phyloP scores from a whole-genome alignment of 2,797 vertebrate genomes.

The Rhadinocentrus ornatus region DNA sequence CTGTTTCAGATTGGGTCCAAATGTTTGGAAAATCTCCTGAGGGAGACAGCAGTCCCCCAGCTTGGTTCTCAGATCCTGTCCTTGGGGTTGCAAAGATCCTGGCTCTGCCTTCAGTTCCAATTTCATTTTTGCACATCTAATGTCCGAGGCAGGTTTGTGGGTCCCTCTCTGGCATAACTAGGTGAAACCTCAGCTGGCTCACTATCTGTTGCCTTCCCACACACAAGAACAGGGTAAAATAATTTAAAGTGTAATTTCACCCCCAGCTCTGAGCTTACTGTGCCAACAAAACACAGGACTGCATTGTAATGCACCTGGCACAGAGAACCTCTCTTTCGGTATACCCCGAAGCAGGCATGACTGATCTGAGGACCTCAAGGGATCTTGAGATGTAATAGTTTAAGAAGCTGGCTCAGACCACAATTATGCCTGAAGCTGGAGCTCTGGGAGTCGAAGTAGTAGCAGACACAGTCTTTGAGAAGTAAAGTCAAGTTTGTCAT shows the following conservation, averaged over 20 bases:
- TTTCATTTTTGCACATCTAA: background rate
- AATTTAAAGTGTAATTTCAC: background rate
- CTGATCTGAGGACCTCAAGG: background rate
- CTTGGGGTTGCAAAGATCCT: background rate
- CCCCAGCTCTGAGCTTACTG: background rate
- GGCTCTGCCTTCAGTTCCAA: background rate
- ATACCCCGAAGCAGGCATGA: background rate
- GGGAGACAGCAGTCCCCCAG: background rate
- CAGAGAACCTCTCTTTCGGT: background rate
- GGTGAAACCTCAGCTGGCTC: background rate
- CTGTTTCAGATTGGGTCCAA: conserved; percentile 3
- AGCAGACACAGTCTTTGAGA: background rate
- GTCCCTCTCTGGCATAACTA: background rate
- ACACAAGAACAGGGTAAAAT: background rate
- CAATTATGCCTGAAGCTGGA: background rate
- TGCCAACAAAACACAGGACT: background rate
- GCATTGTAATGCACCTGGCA: background rate
- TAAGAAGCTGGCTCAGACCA: background rate
- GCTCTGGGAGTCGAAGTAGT: background rate
- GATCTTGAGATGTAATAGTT: background rate
- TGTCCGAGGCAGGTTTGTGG: background rate
- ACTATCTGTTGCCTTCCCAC: background rate
- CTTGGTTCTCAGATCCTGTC: background rate
- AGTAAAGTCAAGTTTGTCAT: background rate
- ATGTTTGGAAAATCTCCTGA: background rate